These are phyloP conservation scores for Nerophis lumbriciformis DNA, from an alignment of 2,113 vertebrate species.

Conservation along the genomic window DNA sequence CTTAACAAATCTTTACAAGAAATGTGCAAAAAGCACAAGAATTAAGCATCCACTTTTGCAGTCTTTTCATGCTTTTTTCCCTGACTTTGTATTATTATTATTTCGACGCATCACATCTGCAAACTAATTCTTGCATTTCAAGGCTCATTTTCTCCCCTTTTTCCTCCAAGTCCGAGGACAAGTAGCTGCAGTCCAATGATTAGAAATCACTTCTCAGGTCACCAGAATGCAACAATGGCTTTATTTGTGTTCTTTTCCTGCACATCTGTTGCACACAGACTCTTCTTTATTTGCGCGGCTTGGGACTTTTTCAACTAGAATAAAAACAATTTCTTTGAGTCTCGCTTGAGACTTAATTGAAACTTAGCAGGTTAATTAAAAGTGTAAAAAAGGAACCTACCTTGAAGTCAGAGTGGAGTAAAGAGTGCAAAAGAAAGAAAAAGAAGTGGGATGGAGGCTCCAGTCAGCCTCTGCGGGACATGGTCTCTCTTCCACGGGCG, in stretches of 20 bases:
- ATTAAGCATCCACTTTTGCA: constrained; percentile 38
- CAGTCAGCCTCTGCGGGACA: constrained; percentile 32
- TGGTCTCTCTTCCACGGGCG: too few species aligned
- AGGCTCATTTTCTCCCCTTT: constrained; percentile 1
- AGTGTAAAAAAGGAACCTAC: constrained; percentile 47
- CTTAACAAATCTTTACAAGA: constrained; percentile 66
- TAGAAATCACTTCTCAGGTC: constrained; percentile 50
- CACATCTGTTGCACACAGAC: constrained; percentile 5
- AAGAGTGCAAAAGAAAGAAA: constrained; percentile 4
- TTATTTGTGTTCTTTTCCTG: constrained; percentile 4
- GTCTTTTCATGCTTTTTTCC: constrained; percentile 19
- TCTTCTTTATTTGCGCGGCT: neutral
- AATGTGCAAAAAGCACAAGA: constrained; percentile 53
- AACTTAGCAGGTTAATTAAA: constrained; percentile 8
- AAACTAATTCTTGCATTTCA: constrained; percentile 38
- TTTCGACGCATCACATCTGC: neutral
- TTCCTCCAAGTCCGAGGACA: constrained; percentile 2
- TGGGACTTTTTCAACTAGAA: constrained; percentile 1
- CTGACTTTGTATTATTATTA: constrained; percentile 16
- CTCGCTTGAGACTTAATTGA: constrained; percentile 23
- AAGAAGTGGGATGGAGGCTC: neutral
- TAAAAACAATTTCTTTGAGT: neutral
- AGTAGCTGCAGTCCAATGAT: constrained; percentile 56
- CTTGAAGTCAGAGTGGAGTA: constrained; percentile 42
- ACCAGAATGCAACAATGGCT: constrained; percentile 40